phyloP scores from a whole-genome alignment of 1,140 invertebrate genomes.

The Trichoplusia ni region DNA sequence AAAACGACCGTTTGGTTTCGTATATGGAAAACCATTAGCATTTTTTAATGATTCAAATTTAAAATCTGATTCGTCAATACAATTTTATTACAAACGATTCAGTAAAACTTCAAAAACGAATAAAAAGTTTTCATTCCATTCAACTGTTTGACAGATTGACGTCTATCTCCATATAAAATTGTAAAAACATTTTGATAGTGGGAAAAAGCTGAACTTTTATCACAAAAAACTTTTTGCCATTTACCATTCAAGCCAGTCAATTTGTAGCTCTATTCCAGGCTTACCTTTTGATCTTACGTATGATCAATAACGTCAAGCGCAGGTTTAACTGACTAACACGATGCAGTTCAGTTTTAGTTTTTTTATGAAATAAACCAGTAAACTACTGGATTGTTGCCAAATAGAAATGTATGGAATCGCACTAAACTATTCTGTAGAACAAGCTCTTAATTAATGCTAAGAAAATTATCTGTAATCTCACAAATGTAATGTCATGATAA shows the following conservation, averaged over 20 bases:
- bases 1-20: not conserved
- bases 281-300: not conserved
- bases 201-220: constrained; percentile 2
- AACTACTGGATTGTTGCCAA: not conserved
- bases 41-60: no score
- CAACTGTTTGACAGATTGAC: not conserved
- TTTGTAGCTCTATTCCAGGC: not conserved
- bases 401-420: no score
- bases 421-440: no score
- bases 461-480: not conserved
- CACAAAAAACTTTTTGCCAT: constrained; percentile 2
- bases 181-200: not conserved
- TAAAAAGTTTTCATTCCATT: no score
- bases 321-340: not conserved
- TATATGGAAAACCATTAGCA: not conserved
- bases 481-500: not conserved
- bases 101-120: not conserved
- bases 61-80: no score
- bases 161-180: not conserved
- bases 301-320: constrained; percentile 5
- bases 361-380: no score
- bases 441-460: no score
- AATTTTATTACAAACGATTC: no score
- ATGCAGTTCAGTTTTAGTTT: no score
- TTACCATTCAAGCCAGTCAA: not conserved